Conservation (phyloP, 2,888 invertebrate species). For the Stenodema calcarata region DNA sequence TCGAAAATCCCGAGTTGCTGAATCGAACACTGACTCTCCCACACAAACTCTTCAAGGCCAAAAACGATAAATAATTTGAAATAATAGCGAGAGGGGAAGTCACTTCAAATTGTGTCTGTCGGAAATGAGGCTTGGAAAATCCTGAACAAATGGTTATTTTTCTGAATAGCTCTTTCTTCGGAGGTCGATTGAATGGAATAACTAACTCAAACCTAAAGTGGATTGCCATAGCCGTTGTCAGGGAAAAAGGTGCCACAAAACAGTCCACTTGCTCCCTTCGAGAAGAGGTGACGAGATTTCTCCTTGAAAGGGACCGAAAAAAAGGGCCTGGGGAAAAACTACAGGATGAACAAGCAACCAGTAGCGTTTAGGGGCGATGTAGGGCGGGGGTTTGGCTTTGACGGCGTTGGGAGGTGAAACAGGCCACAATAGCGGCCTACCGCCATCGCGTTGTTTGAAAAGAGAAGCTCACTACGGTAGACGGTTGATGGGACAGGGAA, state of each 20-base stretch:
- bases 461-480: background rate
- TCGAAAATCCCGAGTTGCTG: too few species aligned
- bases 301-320: background rate
- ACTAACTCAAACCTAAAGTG: background rate
- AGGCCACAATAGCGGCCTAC: background rate
- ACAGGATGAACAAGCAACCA: background rate
- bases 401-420: background rate
- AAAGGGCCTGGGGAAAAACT: background rate
- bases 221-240: background rate
- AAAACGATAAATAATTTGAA: too few species aligned
- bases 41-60: too few species aligned
- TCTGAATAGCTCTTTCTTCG: background rate
- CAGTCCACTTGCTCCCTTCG: background rate
- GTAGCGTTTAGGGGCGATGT: background rate
- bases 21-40: too few species aligned
- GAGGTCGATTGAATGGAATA: background rate
- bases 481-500: background rate
- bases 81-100: too few species aligned
- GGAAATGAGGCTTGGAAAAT: background rate
- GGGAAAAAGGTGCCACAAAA: background rate
- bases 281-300: background rate
- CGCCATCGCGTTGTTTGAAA: background rate
- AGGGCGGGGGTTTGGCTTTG: background rate
- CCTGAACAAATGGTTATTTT: background rate
- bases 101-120: background rate